phyloP scores from a whole-genome alignment of 2,113 vertebrate species.

The Rhinopithecus roxellana region DNA sequence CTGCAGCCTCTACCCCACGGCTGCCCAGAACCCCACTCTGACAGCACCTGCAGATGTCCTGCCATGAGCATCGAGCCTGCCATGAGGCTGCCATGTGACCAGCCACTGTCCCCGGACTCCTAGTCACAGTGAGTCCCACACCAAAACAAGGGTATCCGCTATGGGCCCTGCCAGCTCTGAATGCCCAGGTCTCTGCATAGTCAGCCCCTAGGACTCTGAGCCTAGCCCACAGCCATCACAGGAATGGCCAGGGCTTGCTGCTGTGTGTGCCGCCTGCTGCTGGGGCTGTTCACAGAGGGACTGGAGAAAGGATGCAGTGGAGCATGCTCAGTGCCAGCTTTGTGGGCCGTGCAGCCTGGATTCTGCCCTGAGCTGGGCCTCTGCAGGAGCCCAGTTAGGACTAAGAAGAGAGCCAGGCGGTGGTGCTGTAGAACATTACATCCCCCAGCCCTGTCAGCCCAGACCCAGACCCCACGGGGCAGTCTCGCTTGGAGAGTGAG shows the following conservation, averaged over 20 bases:
- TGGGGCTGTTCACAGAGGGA: neutral
- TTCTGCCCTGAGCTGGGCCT: neutral
- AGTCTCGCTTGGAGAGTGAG: neutral
- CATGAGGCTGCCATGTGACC: neutral
- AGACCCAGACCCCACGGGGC: neutral
- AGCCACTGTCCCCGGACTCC: neutral
- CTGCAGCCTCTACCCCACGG: no score
- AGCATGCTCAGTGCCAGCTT: neutral
- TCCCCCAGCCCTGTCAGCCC: conserved; percentile 11
- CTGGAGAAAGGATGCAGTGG: neutral
- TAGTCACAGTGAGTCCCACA: neutral
- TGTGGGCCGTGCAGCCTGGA: neutral
- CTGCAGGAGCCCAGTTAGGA: neutral
- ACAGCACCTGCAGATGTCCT: neutral
- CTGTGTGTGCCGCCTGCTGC: neutral
- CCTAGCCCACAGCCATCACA: neutral
- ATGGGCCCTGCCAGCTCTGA: neutral
- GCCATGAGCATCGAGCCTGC: neutral
- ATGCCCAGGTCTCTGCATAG: neutral
- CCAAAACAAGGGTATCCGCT: neutral
- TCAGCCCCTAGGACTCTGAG: neutral
- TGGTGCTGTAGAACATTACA: neutral
- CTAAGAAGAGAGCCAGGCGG: neutral
- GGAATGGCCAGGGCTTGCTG: neutral
- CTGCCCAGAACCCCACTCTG: neutral